Conservation (phyloP, 2,888 invertebrate genomes). For the Drosophila borealis region DNA sequence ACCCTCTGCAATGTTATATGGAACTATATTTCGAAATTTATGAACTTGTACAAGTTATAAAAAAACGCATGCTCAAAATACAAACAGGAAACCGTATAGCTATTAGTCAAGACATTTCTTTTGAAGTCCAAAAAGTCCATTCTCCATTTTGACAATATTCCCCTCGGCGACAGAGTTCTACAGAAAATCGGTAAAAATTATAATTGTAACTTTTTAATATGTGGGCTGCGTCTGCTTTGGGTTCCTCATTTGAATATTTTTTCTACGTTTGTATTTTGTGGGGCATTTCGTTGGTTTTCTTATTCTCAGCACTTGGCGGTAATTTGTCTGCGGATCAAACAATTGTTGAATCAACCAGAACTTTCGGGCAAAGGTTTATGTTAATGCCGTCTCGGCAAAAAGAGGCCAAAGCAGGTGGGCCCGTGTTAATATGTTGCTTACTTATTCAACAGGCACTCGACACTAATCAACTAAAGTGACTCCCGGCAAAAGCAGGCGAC, state of each 20-base stretch:
- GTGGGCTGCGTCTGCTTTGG: conserved; percentile 46
- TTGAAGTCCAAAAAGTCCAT: background rate
- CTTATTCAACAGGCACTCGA: conserved; percentile 73
- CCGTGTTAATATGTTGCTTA: conserved; percentile 60
- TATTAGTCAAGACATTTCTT: background rate
- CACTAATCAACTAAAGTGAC: conserved; percentile 78
- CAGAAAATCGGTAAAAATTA: conserved; percentile 6
- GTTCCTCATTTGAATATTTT: conserved; percentile 58
- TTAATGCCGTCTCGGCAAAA: conserved; percentile 31
- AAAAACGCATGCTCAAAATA: background rate
- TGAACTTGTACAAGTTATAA: too few relatives aligned
- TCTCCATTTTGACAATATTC: background rate
- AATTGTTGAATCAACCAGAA: conserved; percentile 41
- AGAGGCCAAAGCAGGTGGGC: conserved; percentile 34
- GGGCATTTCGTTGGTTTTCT: conserved; percentile 3
- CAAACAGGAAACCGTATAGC: conserved; percentile 1
- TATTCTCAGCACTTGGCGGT: conserved; percentile 32
- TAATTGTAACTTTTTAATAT: conserved; percentile 53
- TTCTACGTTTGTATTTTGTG: conserved; percentile 27
- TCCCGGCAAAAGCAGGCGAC: conserved; percentile 16
- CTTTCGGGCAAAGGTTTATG: conserved; percentile 49
- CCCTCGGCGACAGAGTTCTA: conserved; percentile 4
- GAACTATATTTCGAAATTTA: too few relatives aligned
- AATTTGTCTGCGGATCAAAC: conserved; percentile 70
- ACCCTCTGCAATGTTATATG: too few relatives aligned